Evolutionary conservation across 2,888 invertebrate genomes (phyloP).

Genomic region (Parnassius glacialis): DNA sequence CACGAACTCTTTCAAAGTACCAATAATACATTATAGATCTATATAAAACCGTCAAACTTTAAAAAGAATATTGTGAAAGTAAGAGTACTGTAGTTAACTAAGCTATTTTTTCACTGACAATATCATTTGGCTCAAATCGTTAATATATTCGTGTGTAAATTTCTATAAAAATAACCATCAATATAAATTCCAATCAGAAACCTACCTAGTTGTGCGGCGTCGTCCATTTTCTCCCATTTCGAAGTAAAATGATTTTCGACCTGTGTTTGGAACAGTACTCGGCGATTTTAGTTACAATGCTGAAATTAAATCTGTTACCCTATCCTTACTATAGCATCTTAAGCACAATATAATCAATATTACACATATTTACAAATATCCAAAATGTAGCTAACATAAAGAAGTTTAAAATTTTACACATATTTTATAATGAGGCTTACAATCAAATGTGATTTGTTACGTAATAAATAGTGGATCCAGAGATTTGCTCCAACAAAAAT

Average conservation of each 20-base stretch:
- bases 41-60: too few species aligned
- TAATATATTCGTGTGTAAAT: slow-evolving; percentile 24
- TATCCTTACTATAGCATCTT: slow-evolving; percentile 45
- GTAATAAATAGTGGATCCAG: slow-evolving; percentile 1
- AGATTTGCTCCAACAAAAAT: background rate
- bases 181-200: slow-evolving; percentile 47
- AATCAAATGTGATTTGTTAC: background rate
- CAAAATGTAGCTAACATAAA: background rate
- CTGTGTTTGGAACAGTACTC: slow-evolving; percentile 63
- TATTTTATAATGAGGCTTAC: background rate
- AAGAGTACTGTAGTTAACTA: too few species aligned
- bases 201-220: slow-evolving; percentile 92
- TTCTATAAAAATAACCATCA: slow-evolving; percentile 29
- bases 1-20: slow-evolving; percentile 6
- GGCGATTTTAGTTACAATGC: slow-evolving; percentile 69
- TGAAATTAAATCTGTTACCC: slow-evolving; percentile 74
- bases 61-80: too few species aligned
- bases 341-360: slow-evolving; percentile 17
- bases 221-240: slow-evolving; percentile 94
- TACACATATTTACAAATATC: background rate
- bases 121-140: too few species aligned
- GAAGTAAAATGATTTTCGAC: slow-evolving; percentile 77
- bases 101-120: too few species aligned
- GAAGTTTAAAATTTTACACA: slow-evolving; percentile 21
- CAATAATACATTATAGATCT: too few species aligned